These are phyloP conservation scores for Halictus quadricinctus DNA, from an alignment of 2,888 invertebrate species.

Conservation along the genomic window DNA sequence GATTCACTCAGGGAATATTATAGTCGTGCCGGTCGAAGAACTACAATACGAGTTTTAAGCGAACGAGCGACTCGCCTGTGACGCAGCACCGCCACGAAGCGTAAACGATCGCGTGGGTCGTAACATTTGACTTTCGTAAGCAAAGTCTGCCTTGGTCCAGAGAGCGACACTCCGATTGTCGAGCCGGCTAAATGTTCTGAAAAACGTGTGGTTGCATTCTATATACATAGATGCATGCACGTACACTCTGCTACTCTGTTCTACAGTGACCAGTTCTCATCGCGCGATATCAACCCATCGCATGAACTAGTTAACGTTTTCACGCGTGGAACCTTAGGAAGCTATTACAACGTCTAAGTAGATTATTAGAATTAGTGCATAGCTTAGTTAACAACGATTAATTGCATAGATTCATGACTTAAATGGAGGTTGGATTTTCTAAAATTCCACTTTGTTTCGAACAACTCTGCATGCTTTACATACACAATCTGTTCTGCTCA, in stretches of 20 bases:
- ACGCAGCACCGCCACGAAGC: conserved; percentile 28
- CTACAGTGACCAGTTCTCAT: not conserved
- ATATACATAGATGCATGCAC: not conserved
- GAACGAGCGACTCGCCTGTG: conserved; percentile 13
- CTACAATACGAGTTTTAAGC: conserved; percentile 21
- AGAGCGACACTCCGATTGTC: not conserved
- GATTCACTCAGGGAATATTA: not conserved
- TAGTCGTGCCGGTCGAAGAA: not conserved
- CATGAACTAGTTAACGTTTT: conserved; percentile 2
- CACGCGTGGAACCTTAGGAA: not conserved
- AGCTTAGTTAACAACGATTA: not conserved
- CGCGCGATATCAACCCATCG: not conserved
- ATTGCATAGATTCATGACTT: not conserved
- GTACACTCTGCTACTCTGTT: not conserved
- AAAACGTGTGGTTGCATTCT: conserved; percentile 12
- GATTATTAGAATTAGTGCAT: not conserved
- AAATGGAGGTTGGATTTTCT: not conserved
- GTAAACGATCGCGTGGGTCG: conserved; percentile 41
- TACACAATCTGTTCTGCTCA: conserved; percentile 9
- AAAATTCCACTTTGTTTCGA: not conserved
- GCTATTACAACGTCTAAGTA: not conserved
- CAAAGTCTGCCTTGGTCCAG: conserved; percentile 13
- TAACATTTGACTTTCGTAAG: conserved; percentile 18
- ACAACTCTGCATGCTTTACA: not conserved
- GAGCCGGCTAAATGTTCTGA: conserved; percentile 19